Conservation (phyloP, 2,797 vertebrate genomes). For the Vireo griseus region DNA sequence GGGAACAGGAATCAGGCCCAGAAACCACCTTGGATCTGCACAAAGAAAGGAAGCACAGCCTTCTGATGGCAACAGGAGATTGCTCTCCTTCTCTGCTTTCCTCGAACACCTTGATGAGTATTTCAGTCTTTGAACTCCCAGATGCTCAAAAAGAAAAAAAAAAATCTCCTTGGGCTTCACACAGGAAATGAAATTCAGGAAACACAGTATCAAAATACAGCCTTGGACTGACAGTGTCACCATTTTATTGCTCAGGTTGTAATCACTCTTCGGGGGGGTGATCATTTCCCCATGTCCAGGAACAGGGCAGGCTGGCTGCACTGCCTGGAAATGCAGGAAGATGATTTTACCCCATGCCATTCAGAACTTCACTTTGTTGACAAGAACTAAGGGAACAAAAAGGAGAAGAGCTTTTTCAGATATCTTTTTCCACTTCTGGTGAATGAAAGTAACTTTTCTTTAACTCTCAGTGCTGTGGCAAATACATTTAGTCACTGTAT, state of each 20-base stretch:
- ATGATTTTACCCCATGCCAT: background rate
- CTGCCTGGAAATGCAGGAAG: background rate
- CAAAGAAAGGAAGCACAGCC: background rate
- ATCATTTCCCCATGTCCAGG: background rate
- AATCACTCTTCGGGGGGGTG: background rate
- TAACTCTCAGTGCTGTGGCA: slow-evolving; percentile 17
- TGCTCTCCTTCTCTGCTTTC: background rate
- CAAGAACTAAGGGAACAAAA: slow-evolving; percentile 58
- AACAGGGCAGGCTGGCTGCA: background rate
- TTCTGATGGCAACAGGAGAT: background rate
- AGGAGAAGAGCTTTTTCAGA: slow-evolving; percentile 11
- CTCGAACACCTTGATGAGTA: background rate
- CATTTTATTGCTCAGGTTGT: background rate
- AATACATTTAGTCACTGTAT: slow-evolving; percentile 43
- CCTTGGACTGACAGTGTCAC: background rate
- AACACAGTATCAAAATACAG: background rate
- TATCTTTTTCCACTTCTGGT: slow-evolving; percentile 4
- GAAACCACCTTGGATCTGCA: background rate
- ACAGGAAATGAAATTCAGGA: background rate
- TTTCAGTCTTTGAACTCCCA: background rate
- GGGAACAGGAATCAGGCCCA: background rate
- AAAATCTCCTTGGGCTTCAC: background rate
- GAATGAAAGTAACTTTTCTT: slow-evolving; percentile 63
- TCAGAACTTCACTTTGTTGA: slow-evolving; percentile 61
- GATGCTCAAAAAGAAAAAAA: background rate